A percentile compares a stretch with the other conserved stretches of the same genome.
phyloP scores from a whole-genome alignment of 1,140 invertebrate species.

The Pseudachorutes palmiensis region DNA sequence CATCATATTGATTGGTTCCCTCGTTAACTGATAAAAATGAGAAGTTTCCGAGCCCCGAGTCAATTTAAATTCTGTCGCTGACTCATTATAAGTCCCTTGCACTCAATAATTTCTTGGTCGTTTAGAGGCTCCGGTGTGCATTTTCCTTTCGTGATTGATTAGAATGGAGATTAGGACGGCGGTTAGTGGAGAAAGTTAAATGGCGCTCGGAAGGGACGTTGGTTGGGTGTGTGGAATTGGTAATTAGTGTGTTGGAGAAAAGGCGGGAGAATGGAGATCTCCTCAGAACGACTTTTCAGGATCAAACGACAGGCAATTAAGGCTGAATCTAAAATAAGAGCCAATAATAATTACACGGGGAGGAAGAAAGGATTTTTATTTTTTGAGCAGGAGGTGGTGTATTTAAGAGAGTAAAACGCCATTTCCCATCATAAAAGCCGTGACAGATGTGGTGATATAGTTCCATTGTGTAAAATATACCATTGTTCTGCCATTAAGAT shows the following conservation, averaged over 20 bases:
- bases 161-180: no score
- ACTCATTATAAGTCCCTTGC: no score
- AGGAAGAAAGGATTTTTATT: background rate
- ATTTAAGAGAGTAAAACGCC: background rate
- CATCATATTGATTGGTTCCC: background rate
- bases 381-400: background rate
- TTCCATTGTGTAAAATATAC: slow-evolving; percentile 20
- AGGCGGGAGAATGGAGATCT: background rate
- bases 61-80: no score
- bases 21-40: no score
- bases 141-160: no score
- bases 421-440: slow-evolving; percentile 18
- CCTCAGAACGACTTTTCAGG: background rate
- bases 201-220: background rate
- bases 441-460: slow-evolving; percentile 28
- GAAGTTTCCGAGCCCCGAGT: background rate
- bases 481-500: slow-evolving; percentile 29
- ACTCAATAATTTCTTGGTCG: no score
- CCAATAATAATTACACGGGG: slow-evolving; percentile 9
- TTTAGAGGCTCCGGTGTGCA: no score
- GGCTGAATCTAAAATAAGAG: slow-evolving; percentile 5
- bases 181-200: no score
- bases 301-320: slow-evolving; percentile 21
- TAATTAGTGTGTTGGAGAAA: no score
- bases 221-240: background rate